Conservation (phyloP, 2,888 invertebrate species). For the Fragum whitleyi region DNA sequence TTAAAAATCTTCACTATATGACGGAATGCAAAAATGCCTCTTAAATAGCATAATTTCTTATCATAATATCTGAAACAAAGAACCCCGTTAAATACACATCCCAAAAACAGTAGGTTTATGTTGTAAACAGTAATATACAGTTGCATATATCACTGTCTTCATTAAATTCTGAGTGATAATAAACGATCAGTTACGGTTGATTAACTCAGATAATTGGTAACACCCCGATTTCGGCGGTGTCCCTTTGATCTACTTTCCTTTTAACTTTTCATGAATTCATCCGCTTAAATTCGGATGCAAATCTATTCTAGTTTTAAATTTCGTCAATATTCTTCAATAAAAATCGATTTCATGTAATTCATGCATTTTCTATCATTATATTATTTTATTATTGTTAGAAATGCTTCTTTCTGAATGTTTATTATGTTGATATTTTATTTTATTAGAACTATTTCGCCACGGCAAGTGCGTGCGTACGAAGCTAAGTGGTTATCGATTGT, state of each 20-base stretch:
- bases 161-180: slow-evolving; percentile 14
- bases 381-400: too few species aligned
- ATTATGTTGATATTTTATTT: not conserved
- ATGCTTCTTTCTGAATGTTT: too few species aligned
- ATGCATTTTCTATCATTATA: too few species aligned
- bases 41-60: not conserved
- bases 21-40: not conserved
- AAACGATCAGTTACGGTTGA: slow-evolving; percentile 37
- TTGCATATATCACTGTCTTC: slow-evolving; percentile 1
- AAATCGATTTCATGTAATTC: too few species aligned
- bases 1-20: too few species aligned
- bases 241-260: slow-evolving; percentile 69
- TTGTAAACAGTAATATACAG: not conserved
- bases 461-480: slow-evolving; percentile 76
- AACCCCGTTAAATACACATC: not conserved
- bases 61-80: not conserved
- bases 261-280: slow-evolving; percentile 56
- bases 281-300: slow-evolving; percentile 36
- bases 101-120: not conserved
- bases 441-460: slow-evolving; percentile 58
- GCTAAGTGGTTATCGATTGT: slow-evolving; percentile 73
- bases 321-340: too few species aligned
- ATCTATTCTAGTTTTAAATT: slow-evolving; percentile 6
- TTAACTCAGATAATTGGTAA: slow-evolving; percentile 50
- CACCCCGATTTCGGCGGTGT: slow-evolving; percentile 63